Evolutionary conservation across 2,797 vertebrate genomes (phyloP).

Genomic region (Acrossocheilus wenchowensis): DNA sequence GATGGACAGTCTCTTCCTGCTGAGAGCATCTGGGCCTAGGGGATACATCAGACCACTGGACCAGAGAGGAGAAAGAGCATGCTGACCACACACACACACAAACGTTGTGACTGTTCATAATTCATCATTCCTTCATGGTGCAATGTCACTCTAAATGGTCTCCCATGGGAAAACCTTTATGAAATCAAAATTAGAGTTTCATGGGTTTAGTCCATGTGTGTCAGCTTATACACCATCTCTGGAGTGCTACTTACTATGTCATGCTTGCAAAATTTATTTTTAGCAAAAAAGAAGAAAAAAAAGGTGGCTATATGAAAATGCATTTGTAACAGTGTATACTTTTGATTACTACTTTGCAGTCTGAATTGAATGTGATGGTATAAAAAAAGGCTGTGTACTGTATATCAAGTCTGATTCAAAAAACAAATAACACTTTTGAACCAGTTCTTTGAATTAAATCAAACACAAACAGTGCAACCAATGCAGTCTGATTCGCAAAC

Average conservation of each 20-base stretch:
- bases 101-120: slow-evolving; percentile 30
- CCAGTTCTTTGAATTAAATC: not conserved
- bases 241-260: not conserved
- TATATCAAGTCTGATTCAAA: not conserved
- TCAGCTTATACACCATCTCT: not conserved
- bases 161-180: slow-evolving; percentile 31
- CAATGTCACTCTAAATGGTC: slow-evolving; percentile 43
- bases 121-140: slow-evolving; percentile 47
- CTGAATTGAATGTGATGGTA: not conserved
- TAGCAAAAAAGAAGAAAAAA: not conserved
- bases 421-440: not conserved
- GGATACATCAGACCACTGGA: slow-evolving; percentile 58
- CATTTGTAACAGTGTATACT: not conserved
- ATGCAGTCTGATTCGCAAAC: not conserved
- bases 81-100: slow-evolving; percentile 51
- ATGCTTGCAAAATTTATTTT: not conserved
- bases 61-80: slow-evolving; percentile 51
- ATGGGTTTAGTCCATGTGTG: not conserved
- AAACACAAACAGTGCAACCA: not conserved
- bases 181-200: slow-evolving; percentile 19
- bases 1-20: slow-evolving; percentile 71
- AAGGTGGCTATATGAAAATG: not conserved
- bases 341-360: not conserved
- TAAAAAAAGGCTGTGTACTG: not conserved
- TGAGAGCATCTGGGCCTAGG: slow-evolving; percentile 77